These are phyloP conservation scores for Rhinopomastus cyanomelas DNA, from an alignment of 2,113 vertebrate species.

Conservation along the genomic window DNA sequence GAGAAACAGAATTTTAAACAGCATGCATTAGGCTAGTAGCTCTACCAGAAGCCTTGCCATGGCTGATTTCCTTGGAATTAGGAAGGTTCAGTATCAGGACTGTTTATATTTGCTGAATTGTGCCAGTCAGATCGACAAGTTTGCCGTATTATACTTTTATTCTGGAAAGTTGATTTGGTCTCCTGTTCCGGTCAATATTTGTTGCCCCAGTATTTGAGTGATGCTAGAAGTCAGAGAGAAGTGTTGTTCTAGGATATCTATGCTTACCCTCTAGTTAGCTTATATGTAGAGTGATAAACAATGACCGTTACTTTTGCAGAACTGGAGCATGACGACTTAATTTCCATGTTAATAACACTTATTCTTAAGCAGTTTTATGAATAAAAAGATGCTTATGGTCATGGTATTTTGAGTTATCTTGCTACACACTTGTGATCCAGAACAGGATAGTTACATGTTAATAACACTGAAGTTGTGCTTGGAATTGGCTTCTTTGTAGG, in stretches of 20 bases:
- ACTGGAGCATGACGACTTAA: background rate
- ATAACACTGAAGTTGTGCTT: background rate
- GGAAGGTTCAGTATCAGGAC: background rate
- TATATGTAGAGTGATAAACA: background rate
- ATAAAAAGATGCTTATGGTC: background rate
- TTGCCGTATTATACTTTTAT: background rate
- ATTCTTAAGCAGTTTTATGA: background rate
- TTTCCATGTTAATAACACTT: background rate
- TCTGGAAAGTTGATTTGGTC: background rate
- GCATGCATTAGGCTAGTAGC: background rate
- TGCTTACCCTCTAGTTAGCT: background rate
- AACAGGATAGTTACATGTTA: background rate
- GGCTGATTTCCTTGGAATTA: background rate
- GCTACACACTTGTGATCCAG: background rate
- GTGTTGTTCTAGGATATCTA: background rate
- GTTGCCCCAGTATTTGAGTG: background rate
- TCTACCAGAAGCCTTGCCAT: background rate
- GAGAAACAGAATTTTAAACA: background rate
- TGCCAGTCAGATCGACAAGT: background rate
- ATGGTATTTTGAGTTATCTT: background rate
- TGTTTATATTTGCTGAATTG: background rate
- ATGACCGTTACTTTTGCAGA: background rate
- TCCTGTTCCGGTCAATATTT: background rate
- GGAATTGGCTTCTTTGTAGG: background rate
- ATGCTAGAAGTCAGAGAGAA: background rate